Evolutionary conservation across 2,113 vertebrate genomes (phyloP), one percentile per base, ranked within the genome.

Genomic region (Lophura nycthemera): DNA sequence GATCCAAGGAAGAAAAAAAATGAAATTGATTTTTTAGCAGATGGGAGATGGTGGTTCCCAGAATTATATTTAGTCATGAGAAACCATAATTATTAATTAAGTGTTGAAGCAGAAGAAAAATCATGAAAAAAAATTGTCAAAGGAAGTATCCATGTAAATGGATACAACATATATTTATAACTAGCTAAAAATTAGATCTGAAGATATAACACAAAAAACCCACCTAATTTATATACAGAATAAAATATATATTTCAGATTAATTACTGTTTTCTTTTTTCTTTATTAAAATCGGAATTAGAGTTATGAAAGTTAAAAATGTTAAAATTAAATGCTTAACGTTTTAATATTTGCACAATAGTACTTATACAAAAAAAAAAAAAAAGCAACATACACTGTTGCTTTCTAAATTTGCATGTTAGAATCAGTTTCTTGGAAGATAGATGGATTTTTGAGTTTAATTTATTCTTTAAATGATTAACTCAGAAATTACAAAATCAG

Each of bases 301-400:
- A 64, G 42, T 21, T 70, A 20, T 40, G 36, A 72, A 80, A 76
- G 19, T 3, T 0, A 65, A 66, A 77, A 11, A 16, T 5, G 1
- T 1, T 48, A 3, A 52, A 40, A 76, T 43, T 5, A 73, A 74
- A 61, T 73, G 42, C 2, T 42, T 52, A 5, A 57, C 7, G 14
- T 2, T 34, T 73, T 86, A 61, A 8, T 30, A 40, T 57, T 70
- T 81, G 5, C 2, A 56, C 13, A 2, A 59, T 5, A 48, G 1
- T 11, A 48, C 0, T 90, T 48, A 66, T 13, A 20, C 1, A 78
- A 78, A 29, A 1, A 74, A 63, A 81, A 45, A 45, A 74, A 63
- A 77, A 16, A 75, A 38, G 38, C 52, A 42, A 10, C 2, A 50
- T 47, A 0, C 2, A 15, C 5, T n/a, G 0, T 1, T 56, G 5